These are phyloP conservation scores for Xylota sylvarum DNA, from an alignment of 2,888 invertebrate genomes.

Conservation along the genomic window DNA sequence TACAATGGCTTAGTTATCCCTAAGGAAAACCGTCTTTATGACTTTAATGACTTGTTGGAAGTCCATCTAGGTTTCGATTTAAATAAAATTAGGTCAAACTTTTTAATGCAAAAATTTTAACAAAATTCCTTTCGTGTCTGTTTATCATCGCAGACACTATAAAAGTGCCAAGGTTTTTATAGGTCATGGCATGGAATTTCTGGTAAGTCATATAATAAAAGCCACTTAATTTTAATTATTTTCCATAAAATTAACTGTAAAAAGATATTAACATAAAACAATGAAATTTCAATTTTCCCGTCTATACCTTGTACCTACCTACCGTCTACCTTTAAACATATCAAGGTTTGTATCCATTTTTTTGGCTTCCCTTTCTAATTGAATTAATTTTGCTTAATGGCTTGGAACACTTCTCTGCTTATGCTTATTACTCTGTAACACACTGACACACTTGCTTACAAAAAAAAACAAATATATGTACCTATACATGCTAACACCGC, in stretches of 20 bases:
- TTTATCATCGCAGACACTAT: neutral
- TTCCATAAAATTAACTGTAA: constrained; percentile 20
- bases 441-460: constrained; percentile 8
- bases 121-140: neutral
- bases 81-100: neutral
- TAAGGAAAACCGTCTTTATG: no score
- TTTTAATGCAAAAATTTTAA: neutral
- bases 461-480: neutral
- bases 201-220: constrained; percentile 21
- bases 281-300: constrained; percentile 1
- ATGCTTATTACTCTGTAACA: constrained; percentile 20
- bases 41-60: neutral
- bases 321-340: neutral
- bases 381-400: constrained; percentile 38
- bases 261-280: constrained; percentile 9
- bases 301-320: no score
- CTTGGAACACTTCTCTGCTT: constrained; percentile 10
- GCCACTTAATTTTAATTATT: constrained; percentile 12
- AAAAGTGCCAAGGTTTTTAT: neutral
- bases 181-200: constrained; percentile 8
- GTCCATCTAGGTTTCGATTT: neutral
- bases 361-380: constrained; percentile 12
- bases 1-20: no score
- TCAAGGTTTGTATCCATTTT: constrained; percentile 34
- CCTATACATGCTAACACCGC: constrained; percentile 21